Evolutionary conservation across 2,888 invertebrate genomes (phyloP), one percentile per base, ranked within the genome.

Genomic region (Rotaria magnacalcarata): DNA sequence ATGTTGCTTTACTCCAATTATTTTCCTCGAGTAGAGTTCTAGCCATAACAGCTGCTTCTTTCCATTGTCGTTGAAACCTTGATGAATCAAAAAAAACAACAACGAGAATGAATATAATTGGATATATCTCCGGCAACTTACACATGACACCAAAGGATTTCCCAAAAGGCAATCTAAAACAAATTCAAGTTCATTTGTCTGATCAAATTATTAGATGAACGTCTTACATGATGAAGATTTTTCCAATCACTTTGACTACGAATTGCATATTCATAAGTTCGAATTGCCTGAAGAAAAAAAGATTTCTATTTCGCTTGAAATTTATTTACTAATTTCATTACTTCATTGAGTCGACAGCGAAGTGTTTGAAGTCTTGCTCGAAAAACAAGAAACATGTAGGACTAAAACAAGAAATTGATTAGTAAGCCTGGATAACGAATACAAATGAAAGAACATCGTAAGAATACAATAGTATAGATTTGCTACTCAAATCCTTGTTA

Each of bases 341-440:
- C 91, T 88, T 90, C 92, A 41, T 93, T 93, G 80, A 95, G 92
- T 89, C 94, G 93, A 0, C 96, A 96, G 87, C 93, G 93, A 89
- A 96, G 93, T 89, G 96, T 93, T 90, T 96, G 94, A 74, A 95
- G 91, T 43, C 97, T 93, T 0, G 95, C 97, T 91, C 95, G 94
- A 90, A 96, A 95, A 90, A 96, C 96, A 54, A 96, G 92, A 91
- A 96, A 96, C 94, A 96, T 95, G 2, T 96, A 95, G 84, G 97
- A 96, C 93, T 94, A 90, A 86, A 89, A 88, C 52, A 86, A 47
- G 86, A 86, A 56, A 87, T 34, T 34, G 34, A 34, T 34, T 34
- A 34, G 34, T 34, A 34, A 11, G 14, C 10, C 80, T n/a, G 19
- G 90, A 89, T 85, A 87, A 75, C 87, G 58, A 85, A 85, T 67